Evolutionary conservation across 1,140 invertebrate genomes (phyloP).

Genomic region (Mycetomoellerius zeteki): DNA sequence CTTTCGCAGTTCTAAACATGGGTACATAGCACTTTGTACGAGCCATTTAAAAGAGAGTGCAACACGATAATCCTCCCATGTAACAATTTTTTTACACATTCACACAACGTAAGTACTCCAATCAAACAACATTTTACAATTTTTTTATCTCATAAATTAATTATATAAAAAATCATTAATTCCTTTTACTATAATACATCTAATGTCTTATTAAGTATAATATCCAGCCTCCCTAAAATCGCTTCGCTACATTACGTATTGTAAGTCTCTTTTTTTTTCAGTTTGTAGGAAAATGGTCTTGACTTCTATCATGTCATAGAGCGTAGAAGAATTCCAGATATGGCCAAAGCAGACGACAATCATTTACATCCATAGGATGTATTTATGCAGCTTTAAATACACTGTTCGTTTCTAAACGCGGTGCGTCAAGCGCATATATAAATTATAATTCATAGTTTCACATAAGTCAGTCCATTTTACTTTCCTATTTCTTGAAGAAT

Average conservation of each 20-base stretch:
- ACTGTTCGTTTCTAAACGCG: conserved; percentile 76
- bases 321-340: conserved; percentile 81
- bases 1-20: conserved; percentile 56
- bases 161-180: conserved; percentile 85
- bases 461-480: conserved; percentile 68
- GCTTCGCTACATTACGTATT: conserved; percentile 74
- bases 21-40: conserved; percentile 61
- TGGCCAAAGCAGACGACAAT: conserved; percentile 78
- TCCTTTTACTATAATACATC: conserved; percentile 84
- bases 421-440: conserved; percentile 74
- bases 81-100: conserved; percentile 72
- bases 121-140: conserved; percentile 79
- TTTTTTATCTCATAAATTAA: conserved; percentile 85
- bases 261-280: conserved; percentile 74
- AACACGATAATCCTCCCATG: conserved; percentile 69
- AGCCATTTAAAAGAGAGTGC: conserved; percentile 60
- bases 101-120: conserved; percentile 78
- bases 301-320: conserved; percentile 83
- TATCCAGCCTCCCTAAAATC: conserved; percentile 82
- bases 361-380: conserved; percentile 86
- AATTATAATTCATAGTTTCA: conserved; percentile 77
- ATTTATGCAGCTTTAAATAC: conserved; percentile 77
- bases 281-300: conserved; percentile 82
- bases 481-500: conserved; percentile 61
- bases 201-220: conserved; percentile 81